Evolutionary conservation across 1,140 invertebrate species (phyloP).

Genomic region (Cephus cinctus): DNA sequence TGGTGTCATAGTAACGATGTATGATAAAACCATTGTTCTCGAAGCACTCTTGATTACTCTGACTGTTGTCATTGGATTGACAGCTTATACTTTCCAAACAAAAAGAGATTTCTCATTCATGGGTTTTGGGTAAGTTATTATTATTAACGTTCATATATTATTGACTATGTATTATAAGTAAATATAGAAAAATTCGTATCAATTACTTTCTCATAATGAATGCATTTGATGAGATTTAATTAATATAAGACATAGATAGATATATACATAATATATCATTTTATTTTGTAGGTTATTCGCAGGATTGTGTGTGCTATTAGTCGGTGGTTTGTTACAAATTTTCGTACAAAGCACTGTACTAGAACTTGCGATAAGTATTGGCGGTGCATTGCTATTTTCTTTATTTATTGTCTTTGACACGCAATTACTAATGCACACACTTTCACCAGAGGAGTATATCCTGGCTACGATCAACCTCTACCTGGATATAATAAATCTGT

Average conservation of each 20-base stretch:
- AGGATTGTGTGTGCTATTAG: constrained; percentile 67
- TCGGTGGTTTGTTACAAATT: constrained; percentile 73
- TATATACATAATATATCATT: constrained; percentile 2
- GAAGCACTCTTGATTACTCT: constrained; percentile 76
- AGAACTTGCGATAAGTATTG: constrained; percentile 67
- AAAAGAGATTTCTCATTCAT: constrained; percentile 78
- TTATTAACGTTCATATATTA: too few relatives aligned
- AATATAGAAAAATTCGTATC: too few relatives aligned
- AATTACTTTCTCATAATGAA: too few relatives aligned
- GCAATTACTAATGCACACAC: constrained; percentile 66
- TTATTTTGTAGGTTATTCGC: constrained; percentile 67
- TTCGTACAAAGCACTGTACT: constrained; percentile 68
- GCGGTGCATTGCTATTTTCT: constrained; percentile 74
- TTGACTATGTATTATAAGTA: too few relatives aligned
- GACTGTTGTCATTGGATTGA: constrained; percentile 69
- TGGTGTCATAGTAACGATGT: constrained; percentile 74
- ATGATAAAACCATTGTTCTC: constrained; percentile 68
- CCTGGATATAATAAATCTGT: constrained; percentile 84
- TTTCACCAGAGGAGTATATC: constrained; percentile 79
- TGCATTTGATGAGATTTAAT: not conserved
- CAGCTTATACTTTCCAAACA: constrained; percentile 77
- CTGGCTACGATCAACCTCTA: constrained; percentile 81
- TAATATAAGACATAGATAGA: not conserved
- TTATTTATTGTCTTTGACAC: constrained; percentile 70
- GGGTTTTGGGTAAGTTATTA: constrained; percentile 67